Evolutionary conservation across 30 jellyfish, hydroid and myxozoan genomes (phyloP).

Genomic region (Catostylus mosaicus): DNA sequence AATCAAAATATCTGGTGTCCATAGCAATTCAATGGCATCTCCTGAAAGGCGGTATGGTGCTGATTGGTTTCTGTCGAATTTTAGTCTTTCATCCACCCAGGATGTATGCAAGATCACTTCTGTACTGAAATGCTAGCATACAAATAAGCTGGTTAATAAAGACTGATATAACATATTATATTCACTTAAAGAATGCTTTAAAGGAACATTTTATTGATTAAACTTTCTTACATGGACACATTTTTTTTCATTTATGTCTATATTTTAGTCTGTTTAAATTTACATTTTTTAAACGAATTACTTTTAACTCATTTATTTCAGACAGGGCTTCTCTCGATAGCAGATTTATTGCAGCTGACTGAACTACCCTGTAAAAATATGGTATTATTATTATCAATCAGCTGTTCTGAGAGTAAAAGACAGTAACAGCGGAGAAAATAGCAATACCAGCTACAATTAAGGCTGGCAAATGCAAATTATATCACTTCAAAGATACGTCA

Average conservation of each 20-base stretch:
- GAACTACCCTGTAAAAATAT: too few relatives aligned
- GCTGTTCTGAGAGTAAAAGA: too few relatives aligned
- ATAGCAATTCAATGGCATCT: neutral
- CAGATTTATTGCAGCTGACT: too few relatives aligned
- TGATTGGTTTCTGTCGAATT: neutral
- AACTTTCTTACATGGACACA: neutral
- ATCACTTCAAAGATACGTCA: too few relatives aligned
- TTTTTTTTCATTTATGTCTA: too few relatives aligned
- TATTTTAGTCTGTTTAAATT: neutral
- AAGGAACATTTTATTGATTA: neutral
- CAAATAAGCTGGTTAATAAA: neutral
- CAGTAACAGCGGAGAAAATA: too few relatives aligned
- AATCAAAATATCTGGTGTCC: slow-evolving; percentile 32
- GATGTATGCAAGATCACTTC: slow-evolving; percentile 18
- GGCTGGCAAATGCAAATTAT: too few relatives aligned
- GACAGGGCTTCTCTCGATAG: too few relatives aligned
- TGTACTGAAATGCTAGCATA: slow-evolving; percentile 11
- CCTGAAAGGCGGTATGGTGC: slow-evolving; percentile 3
- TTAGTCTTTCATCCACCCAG: slow-evolving; percentile 14
- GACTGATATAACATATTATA: neutral
- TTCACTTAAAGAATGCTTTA: neutral
- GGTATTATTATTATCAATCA: too few relatives aligned
- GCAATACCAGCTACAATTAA: too few relatives aligned
- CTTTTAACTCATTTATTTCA: too few relatives aligned
- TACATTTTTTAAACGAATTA: too few relatives aligned